Evolutionary conservation across 2,888 invertebrate genomes (phyloP), one percentile per base, ranked within the genome.

Genomic region (Catocala fraxini): DNA sequence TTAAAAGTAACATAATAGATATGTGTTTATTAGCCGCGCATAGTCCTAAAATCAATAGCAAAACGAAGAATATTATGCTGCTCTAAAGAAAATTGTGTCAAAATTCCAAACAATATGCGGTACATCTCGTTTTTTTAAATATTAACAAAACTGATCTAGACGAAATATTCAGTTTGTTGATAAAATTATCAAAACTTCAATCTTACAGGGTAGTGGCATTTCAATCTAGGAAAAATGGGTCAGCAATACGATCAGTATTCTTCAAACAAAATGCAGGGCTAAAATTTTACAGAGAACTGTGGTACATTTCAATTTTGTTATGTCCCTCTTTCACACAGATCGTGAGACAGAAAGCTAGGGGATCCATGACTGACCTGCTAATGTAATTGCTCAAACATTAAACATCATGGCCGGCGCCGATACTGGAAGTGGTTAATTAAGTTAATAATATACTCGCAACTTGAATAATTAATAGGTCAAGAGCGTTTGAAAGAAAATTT

Each of bases 251-350:
- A 72, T 70, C 61, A 65, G 55, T 59, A 63, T 57, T 70, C 71
- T 66, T 69, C 67, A 75, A 76, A 77, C 59, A 66, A 76, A 73
- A 74, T 73, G 68, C 65, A 65, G 55, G 49, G 61, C 65, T 68
- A 68, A 71, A 71, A 73, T 74, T 73, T 65, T 68, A 71, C 66
- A 63, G 76, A 42, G 25, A 42, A 49, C 11, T 35, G 52, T 35
- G 47, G 53, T 51, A 68, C 68, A 63, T 73, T 73, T 73, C 73
- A 73, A 73, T 73, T 73, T 71, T 60, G 49, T 55, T 52, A 56
- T 54, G 56, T 45, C 71, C 53, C 70, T 58, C 59, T 25, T 59
- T 58, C 51, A 10, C 11, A 13, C 48, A 34, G 45, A 7, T 34
- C 12, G 35, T 7, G 35, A n/a, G 35, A 51, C 12, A 6, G 33